These are phyloP conservation scores for Lottia gigantea DNA, from an alignment of 2,888 invertebrate species.

Conservation along the genomic window DNA sequence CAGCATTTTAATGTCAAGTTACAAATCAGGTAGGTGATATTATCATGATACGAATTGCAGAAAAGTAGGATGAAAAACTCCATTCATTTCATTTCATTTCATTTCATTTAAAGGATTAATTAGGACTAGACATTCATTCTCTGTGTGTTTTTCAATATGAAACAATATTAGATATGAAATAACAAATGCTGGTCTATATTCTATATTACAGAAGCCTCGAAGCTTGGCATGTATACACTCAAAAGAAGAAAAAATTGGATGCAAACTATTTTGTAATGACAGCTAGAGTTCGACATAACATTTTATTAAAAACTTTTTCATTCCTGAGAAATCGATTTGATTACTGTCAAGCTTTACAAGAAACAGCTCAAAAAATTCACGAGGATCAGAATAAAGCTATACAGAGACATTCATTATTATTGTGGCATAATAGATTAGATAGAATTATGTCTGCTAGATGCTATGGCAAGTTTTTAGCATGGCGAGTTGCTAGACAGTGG, in stretches of 20 bases:
- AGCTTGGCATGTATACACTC: slow-evolving; percentile 45
- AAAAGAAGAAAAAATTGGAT: slow-evolving; percentile 38
- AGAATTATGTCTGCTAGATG: slow-evolving; percentile 44
- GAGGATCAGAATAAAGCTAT: slow-evolving; percentile 34
- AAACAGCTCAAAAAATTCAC: slow-evolving; percentile 39
- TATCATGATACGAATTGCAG: too few relatives aligned
- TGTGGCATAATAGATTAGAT: slow-evolving; percentile 46
- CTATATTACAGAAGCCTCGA: slow-evolving; percentile 42
- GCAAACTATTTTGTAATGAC: slow-evolving; percentile 38
- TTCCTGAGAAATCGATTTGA: slow-evolving; percentile 43
- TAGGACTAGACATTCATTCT: too few relatives aligned
- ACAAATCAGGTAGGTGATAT: slow-evolving; percentile 42
- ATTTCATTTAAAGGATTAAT: too few relatives aligned
- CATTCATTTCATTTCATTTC: too few relatives aligned
- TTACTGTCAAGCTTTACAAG: slow-evolving; percentile 46
- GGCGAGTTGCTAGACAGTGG: slow-evolving; percentile 44
- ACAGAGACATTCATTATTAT: slow-evolving; percentile 34
- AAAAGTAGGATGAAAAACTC: too few relatives aligned
- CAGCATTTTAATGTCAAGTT: slow-evolving; percentile 50
- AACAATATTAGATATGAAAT: too few relatives aligned
- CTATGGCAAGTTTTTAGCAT: slow-evolving; percentile 46
- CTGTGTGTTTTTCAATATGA: too few relatives aligned
- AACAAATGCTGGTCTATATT: neutral
- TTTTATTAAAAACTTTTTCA: slow-evolving; percentile 37
- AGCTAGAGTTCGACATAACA: slow-evolving; percentile 33